Evolutionary conservation across 2,797 vertebrate species (phyloP), one percentile per base, ranked within the genome.

Genomic region (Dallia pectoralis): DNA sequence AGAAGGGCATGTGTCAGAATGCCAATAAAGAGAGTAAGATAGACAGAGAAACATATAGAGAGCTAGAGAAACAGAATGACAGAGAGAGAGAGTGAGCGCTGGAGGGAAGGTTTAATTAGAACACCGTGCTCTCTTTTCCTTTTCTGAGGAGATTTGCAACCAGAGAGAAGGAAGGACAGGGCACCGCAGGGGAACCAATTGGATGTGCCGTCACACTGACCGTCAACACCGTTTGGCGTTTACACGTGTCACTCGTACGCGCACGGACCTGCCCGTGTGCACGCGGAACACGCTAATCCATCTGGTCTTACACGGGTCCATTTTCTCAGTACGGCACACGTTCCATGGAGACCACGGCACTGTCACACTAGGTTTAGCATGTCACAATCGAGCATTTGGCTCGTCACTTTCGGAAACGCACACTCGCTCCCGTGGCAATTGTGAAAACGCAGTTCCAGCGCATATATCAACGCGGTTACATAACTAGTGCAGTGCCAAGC

Each of bases 381-480:
- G 71, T 40, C 74, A 67, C 25, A 66, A 47, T 62, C 36, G 25
- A 29, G 16, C 77, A 65, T 69, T 82, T 75, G 65, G 27, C 32
- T 78, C 33, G 74, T 77, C 69, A 61, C 74, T 79, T 76, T 82
- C 79, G 76, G 79, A 73, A n/a, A 76, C 56, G 78, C 64, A 77
- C 71, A 79, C 70, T 83, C 75, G 79, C 75, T 73, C 86, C 67
- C 90, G 92, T 93, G 90, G 90, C 90, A 90, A 91, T 90, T 89
- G 89, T 90, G 85, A 82, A 77, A 91, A 90, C n/a, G n/a, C n/a
- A n/a, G n/a, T n/a, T 91, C 85, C 87, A 88, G 89, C 86, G 89
- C 90, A 92, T 90, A 90, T 90, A 90, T 91, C 89, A 91, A 91
- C 91, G 88, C 81, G 89, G 83, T 93, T 93, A 92, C 87, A 87